Conservation (phyloP, 2,113 vertebrate species). For the Chaenocephalus aceratus region DNA sequence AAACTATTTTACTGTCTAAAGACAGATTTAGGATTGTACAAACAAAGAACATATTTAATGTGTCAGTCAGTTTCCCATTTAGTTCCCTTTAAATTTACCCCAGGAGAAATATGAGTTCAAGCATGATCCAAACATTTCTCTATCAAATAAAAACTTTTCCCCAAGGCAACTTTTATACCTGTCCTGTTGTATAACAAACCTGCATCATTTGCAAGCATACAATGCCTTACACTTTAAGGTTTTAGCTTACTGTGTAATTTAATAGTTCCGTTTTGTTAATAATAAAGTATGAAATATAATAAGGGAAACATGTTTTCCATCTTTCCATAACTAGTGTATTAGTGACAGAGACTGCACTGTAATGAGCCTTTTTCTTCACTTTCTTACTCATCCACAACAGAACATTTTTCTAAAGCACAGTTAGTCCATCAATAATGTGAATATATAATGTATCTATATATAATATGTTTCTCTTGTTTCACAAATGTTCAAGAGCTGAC, state of each 20-base stretch:
- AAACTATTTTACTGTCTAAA: slow-evolving; percentile 21
- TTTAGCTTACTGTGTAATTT: background rate
- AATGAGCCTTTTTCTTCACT: slow-evolving; percentile 19
- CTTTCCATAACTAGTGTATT: slow-evolving; percentile 7
- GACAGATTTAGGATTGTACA: slow-evolving; percentile 27
- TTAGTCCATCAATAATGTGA: slow-evolving; percentile 2
- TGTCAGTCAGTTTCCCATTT: slow-evolving; percentile 43
- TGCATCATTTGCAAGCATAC: slow-evolving; percentile 10
- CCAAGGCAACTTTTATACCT: slow-evolving; percentile 30
- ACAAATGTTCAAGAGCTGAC: slow-evolving; percentile 12
- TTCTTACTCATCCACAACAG: background rate
- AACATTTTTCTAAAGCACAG: background rate
- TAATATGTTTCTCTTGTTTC: slow-evolving; percentile 1
- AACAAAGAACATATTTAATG: slow-evolving; percentile 26
- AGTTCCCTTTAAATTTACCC: slow-evolving; percentile 41
- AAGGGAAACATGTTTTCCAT: slow-evolving; percentile 6
- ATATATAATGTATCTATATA: background rate
- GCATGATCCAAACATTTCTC: slow-evolving; percentile 27
- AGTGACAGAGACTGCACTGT: slow-evolving; percentile 4
- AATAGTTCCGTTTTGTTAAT: slow-evolving; percentile 15
- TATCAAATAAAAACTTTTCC: slow-evolving; percentile 38
- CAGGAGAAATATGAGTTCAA: slow-evolving; percentile 24
- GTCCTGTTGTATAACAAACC: slow-evolving; percentile 3
- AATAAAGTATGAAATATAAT: background rate
- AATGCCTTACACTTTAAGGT: background rate